Evolutionary conservation across 1,140 invertebrate species (phyloP).

Genomic region (Trichonephila inaurata): DNA sequence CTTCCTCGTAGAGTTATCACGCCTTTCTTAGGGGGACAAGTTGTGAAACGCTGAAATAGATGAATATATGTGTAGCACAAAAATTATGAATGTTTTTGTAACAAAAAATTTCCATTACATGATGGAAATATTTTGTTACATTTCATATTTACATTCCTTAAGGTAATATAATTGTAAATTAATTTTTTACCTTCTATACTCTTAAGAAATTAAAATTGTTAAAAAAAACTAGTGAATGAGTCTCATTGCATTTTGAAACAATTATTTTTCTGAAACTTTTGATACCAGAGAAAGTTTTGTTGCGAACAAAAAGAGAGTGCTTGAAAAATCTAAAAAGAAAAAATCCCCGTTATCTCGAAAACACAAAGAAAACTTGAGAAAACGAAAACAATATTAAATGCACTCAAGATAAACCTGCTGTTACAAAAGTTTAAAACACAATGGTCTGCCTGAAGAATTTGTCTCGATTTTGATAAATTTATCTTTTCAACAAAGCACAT

Average conservation of each 20-base stretch:
- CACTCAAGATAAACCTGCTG: conserved; percentile 10
- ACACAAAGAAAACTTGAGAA: neutral
- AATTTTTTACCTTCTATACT: neutral
- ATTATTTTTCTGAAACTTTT: neutral
- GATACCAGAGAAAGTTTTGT: neutral
- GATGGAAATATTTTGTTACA: neutral
- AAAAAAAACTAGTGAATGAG: no score
- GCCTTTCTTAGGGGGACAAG: no score
- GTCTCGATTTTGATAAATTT: neutral
- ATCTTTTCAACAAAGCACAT: neutral
- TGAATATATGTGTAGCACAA: no score
- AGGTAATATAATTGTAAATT: neutral
- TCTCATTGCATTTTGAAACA: neutral
- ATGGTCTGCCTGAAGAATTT: neutral
- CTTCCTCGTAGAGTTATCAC: no score
- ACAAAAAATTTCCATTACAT: neutral
- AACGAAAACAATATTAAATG: neutral
- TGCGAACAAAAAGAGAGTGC: neutral
- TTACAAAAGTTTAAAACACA: neutral
- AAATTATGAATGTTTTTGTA: neutral
- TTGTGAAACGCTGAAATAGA: no score
- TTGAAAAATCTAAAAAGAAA: neutral
- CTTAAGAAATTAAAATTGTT: no score
- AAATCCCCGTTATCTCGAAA: neutral
- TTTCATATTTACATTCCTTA: neutral